Percentiles rank a stretch among this genome's conserved stretches.
These are phyloP conservation scores for Pogonophryne albipinna DNA, from an alignment of 2,797 vertebrate species.

Conservation along the genomic window DNA sequence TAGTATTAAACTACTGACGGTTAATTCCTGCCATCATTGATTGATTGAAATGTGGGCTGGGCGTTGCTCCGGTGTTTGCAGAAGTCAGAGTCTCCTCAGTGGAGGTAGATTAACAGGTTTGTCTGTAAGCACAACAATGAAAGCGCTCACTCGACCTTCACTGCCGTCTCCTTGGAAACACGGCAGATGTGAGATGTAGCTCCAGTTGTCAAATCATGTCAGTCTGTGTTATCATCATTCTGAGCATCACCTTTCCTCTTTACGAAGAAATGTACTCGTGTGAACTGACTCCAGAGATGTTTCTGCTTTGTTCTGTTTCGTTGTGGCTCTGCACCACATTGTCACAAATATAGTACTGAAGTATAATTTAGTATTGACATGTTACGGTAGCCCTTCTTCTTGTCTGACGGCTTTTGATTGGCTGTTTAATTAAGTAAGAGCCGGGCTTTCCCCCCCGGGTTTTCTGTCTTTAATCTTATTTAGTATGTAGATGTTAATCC, in stretches of 20 bases:
- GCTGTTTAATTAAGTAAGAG: too few relatives aligned
- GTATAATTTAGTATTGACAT: not conserved
- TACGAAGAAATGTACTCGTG: too few relatives aligned
- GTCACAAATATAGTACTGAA: not conserved
- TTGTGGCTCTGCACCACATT: not conserved
- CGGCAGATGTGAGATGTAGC: constrained; percentile 32
- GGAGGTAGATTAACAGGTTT: constrained; percentile 40
- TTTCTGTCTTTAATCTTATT: not conserved
- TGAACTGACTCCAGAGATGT: not conserved
- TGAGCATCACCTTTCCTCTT: not conserved
- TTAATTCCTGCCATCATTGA: not conserved
- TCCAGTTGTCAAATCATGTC: constrained; percentile 30
- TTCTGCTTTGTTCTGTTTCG: not conserved
- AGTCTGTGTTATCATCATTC: constrained; percentile 24
- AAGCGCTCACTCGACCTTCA: constrained; percentile 26
- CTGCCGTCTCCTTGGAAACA: constrained; percentile 72
- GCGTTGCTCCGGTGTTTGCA: constrained; percentile 34
- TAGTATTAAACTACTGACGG: not conserved
- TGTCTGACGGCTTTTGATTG: too few relatives aligned
- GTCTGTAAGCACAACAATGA: constrained; percentile 42
- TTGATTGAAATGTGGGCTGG: not conserved
- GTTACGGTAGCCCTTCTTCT: not conserved
- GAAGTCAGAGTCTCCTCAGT: constrained; percentile 3
- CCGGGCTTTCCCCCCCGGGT: not conserved
- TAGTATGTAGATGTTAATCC: not conserved